phyloP scores from a whole-genome alignment of 2,888 invertebrate genomes.

The Oeneis ivallda region DNA sequence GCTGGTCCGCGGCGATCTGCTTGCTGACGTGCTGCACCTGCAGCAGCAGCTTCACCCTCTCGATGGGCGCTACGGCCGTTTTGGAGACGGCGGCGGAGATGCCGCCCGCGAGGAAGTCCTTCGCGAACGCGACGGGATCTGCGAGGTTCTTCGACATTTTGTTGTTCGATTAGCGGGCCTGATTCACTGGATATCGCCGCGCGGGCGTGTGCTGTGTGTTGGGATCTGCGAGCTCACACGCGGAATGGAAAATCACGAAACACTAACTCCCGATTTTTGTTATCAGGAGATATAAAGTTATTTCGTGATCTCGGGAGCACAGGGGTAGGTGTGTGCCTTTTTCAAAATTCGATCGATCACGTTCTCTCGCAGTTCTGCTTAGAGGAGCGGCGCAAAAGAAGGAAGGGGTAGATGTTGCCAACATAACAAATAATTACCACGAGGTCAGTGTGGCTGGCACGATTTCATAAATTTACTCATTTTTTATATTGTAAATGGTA shows the following conservation, averaged over 20 bases:
- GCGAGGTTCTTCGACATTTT: conserved; percentile 75
- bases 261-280: conserved; percentile 74
- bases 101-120: conserved; percentile 97
- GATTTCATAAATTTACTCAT: conserved; percentile 14
- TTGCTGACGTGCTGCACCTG: conserved; percentile 98
- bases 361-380: conserved; percentile 77
- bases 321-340: conserved; percentile 80
- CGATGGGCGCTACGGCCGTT: conserved; percentile 97
- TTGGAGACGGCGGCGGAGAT: conserved; percentile 97
- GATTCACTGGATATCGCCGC: conserved; percentile 63
- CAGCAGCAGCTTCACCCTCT: conserved; percentile 96
- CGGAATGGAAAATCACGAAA: conserved; percentile 77
- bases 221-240: conserved; percentile 65
- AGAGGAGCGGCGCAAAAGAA: conserved; percentile 79
- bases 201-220: conserved; percentile 59
- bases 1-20: conserved; percentile 92
- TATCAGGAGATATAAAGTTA: conserved; percentile 76
- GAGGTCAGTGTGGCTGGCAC: conserved; percentile 66
- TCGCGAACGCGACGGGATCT: conserved; percentile 93
- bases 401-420: conserved; percentile 77
- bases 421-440: conserved; percentile 70
- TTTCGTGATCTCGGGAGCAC: conserved; percentile 80
- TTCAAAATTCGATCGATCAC: conserved; percentile 82
- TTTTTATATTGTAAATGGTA: conserved; percentile 1
- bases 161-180: conserved; percentile 64